Percentiles rank a stretch among this genome's conserved stretches.
Conservation (phyloP, 2,888 invertebrate genomes). For the Mythimna pallens region DNA sequence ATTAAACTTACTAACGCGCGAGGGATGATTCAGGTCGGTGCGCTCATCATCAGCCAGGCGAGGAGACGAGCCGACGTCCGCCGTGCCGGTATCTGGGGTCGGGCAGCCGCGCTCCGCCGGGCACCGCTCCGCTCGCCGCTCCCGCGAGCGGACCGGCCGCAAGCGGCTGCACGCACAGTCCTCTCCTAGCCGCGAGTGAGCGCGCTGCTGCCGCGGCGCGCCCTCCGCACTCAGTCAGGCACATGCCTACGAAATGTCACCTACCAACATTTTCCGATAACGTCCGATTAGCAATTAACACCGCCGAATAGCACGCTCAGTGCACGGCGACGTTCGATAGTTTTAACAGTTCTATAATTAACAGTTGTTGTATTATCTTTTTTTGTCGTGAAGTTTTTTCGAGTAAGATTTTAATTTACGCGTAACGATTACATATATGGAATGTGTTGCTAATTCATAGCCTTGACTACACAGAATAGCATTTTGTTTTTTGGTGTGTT, state of each 20-base stretch:
- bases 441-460: slow-evolving; percentile 86
- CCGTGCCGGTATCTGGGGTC: slow-evolving; percentile 39
- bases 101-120: slow-evolving; percentile 64
- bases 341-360: slow-evolving; percentile 64
- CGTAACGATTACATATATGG: slow-evolving; percentile 74
- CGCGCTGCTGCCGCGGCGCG: slow-evolving; percentile 88
- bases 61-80: slow-evolving; percentile 58
- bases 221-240: slow-evolving; percentile 78
- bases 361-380: slow-evolving; percentile 57
- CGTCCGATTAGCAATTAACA: slow-evolving; percentile 82
- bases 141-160: slow-evolving; percentile 70
- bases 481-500: slow-evolving; percentile 71
- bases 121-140: slow-evolving; percentile 60
- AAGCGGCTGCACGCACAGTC: slow-evolving; percentile 82
- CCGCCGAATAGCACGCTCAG: slow-evolving; percentile 81
- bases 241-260: slow-evolving; percentile 86
- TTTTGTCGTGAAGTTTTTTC: slow-evolving; percentile 77
- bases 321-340: slow-evolving; percentile 74
- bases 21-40: slow-evolving; percentile 86
- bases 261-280: slow-evolving; percentile 84
- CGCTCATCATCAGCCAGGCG: slow-evolving; percentile 76
- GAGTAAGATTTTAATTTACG: slow-evolving; percentile 71
- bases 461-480: slow-evolving; percentile 77
- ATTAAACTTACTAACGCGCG: slow-evolving; percentile 73
- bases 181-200: slow-evolving; percentile 88